Base-by-base conservation (phyloP, 53 echinoderm and acorn worm species). In the Temnopleurus reevesii region DNA sequence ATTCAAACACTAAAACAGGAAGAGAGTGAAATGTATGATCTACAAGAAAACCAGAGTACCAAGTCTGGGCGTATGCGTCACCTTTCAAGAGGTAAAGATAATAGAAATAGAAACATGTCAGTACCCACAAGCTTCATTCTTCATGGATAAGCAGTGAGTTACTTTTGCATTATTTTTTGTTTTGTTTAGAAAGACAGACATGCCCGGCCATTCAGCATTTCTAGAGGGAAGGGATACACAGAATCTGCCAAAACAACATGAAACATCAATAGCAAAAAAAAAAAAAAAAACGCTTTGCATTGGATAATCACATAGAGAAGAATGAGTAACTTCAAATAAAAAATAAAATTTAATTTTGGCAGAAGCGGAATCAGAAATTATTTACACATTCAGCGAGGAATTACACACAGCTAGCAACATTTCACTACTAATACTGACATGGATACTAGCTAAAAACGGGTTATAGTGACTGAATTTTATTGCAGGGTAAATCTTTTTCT, bases 11-110 rank as follows among this genome's bases (percentile, higher is more conserved):
- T 71, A 19, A 5, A n/a, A 23, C 8, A 29, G 21, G 71, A 71
- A 71, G 71, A 71, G 71, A 71, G 71, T 71, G 71, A 71, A 71
- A 71, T 41, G 41, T n/a, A 71, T 41, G 38, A 71, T 71, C 71
- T 71, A 7, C n/a, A 71, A 2, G n/a, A 71, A 41, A 71, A 71
- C 71, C 71, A 71, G 71, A 71, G 41, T 71, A n/a, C 41, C 71
- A 17, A n/a, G 30, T 30, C 15, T 71, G 8, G 71, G 65, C 19
- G 24, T 34, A 35, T 15, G 30, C 5, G 12, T 71, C 19, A 71
- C 21, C 71, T 41, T 71, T 71, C 71, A n/a, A 41, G 71, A 43
- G 23, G 71, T 38, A 71, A 71, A 38, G 38, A 66, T 30, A 66
- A 21, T 30, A 41, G 23, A 71, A 71, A 41, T 21, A 71, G 23